phyloP scores from a whole-genome alignment of 2,797 vertebrate species.

The Centropyge bicolor region DNA sequence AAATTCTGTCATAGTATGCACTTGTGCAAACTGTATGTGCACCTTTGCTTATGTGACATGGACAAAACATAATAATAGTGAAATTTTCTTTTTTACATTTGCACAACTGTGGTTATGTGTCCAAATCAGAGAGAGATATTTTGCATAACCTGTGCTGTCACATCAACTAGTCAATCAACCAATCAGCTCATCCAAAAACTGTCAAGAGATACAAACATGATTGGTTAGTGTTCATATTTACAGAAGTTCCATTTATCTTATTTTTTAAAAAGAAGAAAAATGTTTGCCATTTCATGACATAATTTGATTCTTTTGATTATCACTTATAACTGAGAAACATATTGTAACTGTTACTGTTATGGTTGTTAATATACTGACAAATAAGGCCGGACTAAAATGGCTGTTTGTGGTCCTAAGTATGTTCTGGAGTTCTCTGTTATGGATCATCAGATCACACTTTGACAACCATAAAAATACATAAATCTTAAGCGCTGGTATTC shows the following conservation, averaged over 20 bases:
- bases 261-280: not conserved
- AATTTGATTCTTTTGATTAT: not conserved
- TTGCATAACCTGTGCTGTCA: not conserved
- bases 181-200: not conserved
- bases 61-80: not conserved
- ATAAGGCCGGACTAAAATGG: not conserved
- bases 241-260: not conserved
- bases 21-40: not conserved
- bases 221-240: slow-evolving; percentile 4
- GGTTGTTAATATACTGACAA: not conserved
- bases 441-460: not conserved
- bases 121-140: not conserved
- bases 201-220: not conserved
- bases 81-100: not conserved
- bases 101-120: not conserved
- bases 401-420: not conserved
- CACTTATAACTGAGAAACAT: not conserved
- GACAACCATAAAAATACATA: not conserved
- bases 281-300: not conserved
- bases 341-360: not conserved
- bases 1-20: not conserved
- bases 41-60: not conserved
- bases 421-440: not conserved
- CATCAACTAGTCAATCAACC: not conserved
- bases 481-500: not conserved